These are phyloP conservation scores for Drosophila serrata DNA, from an alignment of 1,140 invertebrate genomes.

Conservation along the genomic window DNA sequence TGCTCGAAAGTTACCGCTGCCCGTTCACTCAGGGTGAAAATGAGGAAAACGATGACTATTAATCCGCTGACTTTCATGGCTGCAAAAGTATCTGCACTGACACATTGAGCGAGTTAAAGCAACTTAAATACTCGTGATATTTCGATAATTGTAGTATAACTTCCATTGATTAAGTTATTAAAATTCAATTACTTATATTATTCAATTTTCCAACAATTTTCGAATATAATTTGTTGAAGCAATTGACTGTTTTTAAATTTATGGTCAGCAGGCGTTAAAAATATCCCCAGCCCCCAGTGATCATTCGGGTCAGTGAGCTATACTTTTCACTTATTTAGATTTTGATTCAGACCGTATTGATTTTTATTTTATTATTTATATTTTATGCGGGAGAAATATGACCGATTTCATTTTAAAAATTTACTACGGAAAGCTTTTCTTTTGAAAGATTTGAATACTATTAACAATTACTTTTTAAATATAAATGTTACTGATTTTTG, in stretches of 20 bases:
- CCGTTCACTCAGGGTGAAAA: conserved; percentile 23
- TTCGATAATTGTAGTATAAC: not conserved
- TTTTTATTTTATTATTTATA: not conserved
- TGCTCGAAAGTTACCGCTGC: conserved; percentile 15
- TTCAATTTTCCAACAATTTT: conserved; percentile 37
- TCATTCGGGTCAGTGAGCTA: conserved; percentile 37
- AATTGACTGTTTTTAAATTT: conserved; percentile 16
- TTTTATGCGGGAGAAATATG: not conserved
- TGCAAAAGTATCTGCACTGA: conserved; percentile 1
- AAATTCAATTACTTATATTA: conserved; percentile 49
- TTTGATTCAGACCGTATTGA: not conserved
- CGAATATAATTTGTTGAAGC: conserved; percentile 13
- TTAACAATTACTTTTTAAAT: too few species aligned
- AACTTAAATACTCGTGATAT: conserved; percentile 46
- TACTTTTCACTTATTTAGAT: not conserved
- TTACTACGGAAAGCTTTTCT: too few species aligned
- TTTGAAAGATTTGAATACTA: too few species aligned
- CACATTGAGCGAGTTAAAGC: conserved; percentile 1
- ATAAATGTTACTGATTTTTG: too few species aligned
- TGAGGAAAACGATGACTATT: conserved; percentile 15
- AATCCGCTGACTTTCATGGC: conserved; percentile 45
- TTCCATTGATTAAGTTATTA: conserved; percentile 62
- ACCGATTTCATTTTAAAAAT: too few species aligned
- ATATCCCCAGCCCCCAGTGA: conserved; percentile 1
- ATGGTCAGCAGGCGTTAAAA: conserved; percentile 38